Evolutionary conservation across 2,888 invertebrate species (phyloP).

Genomic region (Antheraea yamamai): DNA sequence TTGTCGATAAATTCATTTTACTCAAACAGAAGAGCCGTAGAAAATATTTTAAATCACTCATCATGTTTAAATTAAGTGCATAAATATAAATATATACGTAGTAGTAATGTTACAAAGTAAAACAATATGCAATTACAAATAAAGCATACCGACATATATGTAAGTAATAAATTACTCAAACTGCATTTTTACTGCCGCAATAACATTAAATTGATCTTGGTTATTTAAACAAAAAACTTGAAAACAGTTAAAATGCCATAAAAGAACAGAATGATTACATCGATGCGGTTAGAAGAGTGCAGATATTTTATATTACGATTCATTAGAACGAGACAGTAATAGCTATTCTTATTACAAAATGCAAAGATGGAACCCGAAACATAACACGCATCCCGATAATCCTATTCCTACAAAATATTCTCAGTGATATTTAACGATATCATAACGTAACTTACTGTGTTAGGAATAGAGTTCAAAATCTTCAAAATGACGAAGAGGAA

Average conservation of each 20-base stretch:
- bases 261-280: constrained; percentile 75
- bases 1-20: background rate
- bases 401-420: constrained; percentile 56
- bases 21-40: background rate
- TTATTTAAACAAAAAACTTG: constrained; percentile 75
- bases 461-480: constrained; percentile 66
- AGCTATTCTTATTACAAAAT: constrained; percentile 79
- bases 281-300: constrained; percentile 63
- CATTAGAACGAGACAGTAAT: constrained; percentile 59
- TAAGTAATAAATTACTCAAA: constrained; percentile 74
- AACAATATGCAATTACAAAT: constrained; percentile 46
- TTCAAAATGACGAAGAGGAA: background rate
- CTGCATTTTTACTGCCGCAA: constrained; percentile 74
- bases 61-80: background rate
- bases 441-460: constrained; percentile 60
- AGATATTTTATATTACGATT: constrained; percentile 35
- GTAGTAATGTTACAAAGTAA: constrained; percentile 38
- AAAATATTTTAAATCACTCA: background rate
- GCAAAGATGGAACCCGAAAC: constrained; percentile 81
- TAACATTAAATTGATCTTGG: constrained; percentile 72
- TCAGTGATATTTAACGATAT: constrained; percentile 58
- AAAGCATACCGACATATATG: constrained; percentile 66
- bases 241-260: constrained; percentile 76
- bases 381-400: constrained; percentile 74
- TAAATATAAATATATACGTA: background rate